Percentiles rank a stretch among this genome's conserved stretches.
Conservation (phyloP, 1,140 invertebrate genomes). For the Macrosteles quadrilineatus region DNA sequence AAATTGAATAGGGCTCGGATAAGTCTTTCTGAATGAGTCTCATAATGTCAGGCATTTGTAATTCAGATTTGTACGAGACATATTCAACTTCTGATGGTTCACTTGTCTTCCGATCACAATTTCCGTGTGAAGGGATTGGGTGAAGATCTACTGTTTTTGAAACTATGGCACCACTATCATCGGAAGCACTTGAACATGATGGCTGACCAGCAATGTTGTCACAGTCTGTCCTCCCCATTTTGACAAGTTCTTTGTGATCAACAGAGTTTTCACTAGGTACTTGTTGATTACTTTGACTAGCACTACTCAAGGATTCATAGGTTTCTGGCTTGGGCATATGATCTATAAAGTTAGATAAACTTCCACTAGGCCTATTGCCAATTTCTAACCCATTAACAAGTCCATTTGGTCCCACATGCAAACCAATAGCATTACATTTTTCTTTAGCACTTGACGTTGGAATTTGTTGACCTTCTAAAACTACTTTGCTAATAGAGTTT, state of each 20-base stretch:
- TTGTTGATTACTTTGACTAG: constrained; percentile 35
- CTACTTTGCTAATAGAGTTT: constrained; percentile 15
- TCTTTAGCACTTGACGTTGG: constrained; percentile 22
- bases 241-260: background rate
- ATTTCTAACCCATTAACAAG: constrained; percentile 32
- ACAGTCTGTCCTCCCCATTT: background rate
- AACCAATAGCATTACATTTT: constrained; percentile 11
- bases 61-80: constrained; percentile 82
- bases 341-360: constrained; percentile 26
- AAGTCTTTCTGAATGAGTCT: constrained; percentile 97
- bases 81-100: constrained; percentile 56
- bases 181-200: background rate
- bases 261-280: constrained; percentile 19
- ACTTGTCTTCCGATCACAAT: background rate
- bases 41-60: constrained; percentile 96
- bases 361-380: constrained; percentile 19
- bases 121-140: background rate
- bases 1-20: constrained; percentile 99
- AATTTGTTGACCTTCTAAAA: constrained; percentile 18
- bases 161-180: background rate
- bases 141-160: background rate
- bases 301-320: constrained; percentile 16
- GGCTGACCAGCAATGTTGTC: constrained; percentile 7
- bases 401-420: constrained; percentile 33
- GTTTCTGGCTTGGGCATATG: constrained; percentile 27